Evolutionary conservation across 1,140 invertebrate species (phyloP).

Genomic region (Tetramorium parvispinum): DNA sequence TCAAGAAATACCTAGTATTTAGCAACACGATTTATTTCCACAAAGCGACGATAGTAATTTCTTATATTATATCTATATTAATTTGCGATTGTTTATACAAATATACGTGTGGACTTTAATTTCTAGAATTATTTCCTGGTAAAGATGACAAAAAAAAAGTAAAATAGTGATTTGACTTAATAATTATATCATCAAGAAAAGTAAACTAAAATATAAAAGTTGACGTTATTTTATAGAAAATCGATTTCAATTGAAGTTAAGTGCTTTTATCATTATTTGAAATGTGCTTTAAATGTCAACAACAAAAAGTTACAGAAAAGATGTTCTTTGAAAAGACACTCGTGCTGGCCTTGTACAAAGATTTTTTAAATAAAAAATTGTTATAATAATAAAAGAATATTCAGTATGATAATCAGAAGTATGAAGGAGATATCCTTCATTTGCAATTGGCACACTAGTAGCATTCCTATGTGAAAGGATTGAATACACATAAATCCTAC

Average conservation of each 20-base stretch:
- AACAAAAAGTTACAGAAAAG: not conserved
- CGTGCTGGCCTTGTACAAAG: not conserved
- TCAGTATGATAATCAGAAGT: not conserved
- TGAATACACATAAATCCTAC: not conserved
- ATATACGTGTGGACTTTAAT: not conserved
- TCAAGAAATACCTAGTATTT: not conserved
- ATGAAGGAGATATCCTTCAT: not conserved
- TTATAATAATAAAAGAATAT: no score
- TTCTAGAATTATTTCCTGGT: not conserved
- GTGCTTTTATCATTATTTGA: not conserved
- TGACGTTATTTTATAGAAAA: not conserved
- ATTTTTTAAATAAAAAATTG: not conserved
- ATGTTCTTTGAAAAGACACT: not conserved
- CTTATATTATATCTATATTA: not conserved
- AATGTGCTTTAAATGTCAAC: not conserved
- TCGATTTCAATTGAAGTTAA: not conserved
- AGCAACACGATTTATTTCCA: not conserved
- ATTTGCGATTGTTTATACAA: not conserved
- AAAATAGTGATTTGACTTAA: not conserved
- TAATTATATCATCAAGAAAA: not conserved
- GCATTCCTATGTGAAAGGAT: not conserved
- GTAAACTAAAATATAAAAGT: not conserved
- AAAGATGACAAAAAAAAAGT: not conserved
- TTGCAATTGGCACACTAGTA: not conserved
- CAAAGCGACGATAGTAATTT: not conserved